phyloP scores from a whole-genome alignment of 2,888 invertebrate genomes.

The Priocnemis perturbator region DNA sequence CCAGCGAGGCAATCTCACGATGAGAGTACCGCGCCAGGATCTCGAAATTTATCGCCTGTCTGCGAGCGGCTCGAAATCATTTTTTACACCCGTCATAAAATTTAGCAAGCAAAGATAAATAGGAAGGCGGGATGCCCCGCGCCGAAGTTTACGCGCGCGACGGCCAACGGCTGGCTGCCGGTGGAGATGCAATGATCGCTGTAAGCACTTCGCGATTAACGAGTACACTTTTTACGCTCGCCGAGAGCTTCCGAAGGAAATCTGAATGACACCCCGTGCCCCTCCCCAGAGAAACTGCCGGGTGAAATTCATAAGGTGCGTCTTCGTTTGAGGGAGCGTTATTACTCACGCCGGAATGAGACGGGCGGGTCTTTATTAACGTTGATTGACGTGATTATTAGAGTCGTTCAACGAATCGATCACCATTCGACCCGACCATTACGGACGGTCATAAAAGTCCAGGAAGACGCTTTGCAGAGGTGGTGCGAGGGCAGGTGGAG shows the following conservation, averaged over 20 bases:
- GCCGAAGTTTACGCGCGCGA: constrained; percentile 39
- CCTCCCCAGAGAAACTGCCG: no score
- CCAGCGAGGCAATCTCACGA: constrained; percentile 2
- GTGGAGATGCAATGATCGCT: constrained; percentile 14
- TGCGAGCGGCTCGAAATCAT: constrained; percentile 51
- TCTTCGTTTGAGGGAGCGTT: constrained; percentile 9
- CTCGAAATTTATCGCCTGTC: constrained; percentile 44
- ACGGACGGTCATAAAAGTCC: no score
- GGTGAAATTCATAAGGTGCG: no score
- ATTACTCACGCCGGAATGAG: constrained; percentile 25
- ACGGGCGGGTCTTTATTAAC: background rate
- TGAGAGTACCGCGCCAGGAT: constrained; percentile 11
- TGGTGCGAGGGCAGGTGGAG: constrained; percentile 35
- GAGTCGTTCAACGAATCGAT: no score
- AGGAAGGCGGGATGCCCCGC: constrained; percentile 30
- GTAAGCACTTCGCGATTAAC: no score
- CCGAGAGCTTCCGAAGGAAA: no score
- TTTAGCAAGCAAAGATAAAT: constrained; percentile 46
- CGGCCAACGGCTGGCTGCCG: constrained; percentile 15
- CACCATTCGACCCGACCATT: no score
- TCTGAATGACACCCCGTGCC: no score
- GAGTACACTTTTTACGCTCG: no score
- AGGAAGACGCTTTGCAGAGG: constrained; percentile 1
- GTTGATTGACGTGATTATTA: no score
- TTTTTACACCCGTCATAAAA: constrained; percentile 53